Percentiles rank a stretch among this genome's conserved stretches.
These are phyloP conservation scores for Larimichthys crocea DNA, from an alignment of 2,113 vertebrate species.

Conservation along the genomic window DNA sequence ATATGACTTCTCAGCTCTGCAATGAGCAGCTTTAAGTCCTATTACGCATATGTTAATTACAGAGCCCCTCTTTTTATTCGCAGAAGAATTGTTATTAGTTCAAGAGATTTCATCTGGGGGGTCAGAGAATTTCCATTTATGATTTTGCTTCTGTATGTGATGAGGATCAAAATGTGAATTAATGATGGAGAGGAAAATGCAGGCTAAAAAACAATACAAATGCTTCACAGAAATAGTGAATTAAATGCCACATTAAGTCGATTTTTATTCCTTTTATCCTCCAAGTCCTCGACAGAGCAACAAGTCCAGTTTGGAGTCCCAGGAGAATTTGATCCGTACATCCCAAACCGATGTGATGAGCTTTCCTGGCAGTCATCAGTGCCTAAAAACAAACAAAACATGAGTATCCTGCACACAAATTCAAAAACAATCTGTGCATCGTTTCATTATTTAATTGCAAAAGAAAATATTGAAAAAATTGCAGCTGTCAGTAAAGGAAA, in stretches of 20 bases:
- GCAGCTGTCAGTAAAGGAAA: background rate
- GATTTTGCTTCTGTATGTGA: background rate
- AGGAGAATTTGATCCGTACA: background rate
- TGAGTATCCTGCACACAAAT: background rate
- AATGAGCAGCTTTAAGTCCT: conserved; percentile 40
- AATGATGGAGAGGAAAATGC: background rate
- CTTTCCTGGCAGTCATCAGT: background rate
- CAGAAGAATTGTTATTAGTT: conserved; percentile 1
- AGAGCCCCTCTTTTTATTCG: conserved; percentile 4
- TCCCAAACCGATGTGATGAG: background rate
- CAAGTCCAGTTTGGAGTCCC: conserved; percentile 21
- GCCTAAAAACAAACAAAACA: conserved; percentile 61
- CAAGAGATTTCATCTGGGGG: background rate
- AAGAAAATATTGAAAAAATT: background rate
- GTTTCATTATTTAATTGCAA: background rate
- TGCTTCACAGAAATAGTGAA: background rate
- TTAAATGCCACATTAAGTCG: background rate
- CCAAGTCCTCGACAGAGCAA: conserved; percentile 7
- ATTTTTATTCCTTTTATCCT: background rate
- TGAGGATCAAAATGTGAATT: background rate
- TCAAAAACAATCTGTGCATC: background rate
- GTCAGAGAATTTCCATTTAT: background rate
- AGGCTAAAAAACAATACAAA: background rate
- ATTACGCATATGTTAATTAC: conserved; percentile 33
- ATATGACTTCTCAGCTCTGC: conserved; percentile 54